phyloP scores from a whole-genome alignment of 2,797 vertebrate genomes.

The Podarcis lilfordi region DNA sequence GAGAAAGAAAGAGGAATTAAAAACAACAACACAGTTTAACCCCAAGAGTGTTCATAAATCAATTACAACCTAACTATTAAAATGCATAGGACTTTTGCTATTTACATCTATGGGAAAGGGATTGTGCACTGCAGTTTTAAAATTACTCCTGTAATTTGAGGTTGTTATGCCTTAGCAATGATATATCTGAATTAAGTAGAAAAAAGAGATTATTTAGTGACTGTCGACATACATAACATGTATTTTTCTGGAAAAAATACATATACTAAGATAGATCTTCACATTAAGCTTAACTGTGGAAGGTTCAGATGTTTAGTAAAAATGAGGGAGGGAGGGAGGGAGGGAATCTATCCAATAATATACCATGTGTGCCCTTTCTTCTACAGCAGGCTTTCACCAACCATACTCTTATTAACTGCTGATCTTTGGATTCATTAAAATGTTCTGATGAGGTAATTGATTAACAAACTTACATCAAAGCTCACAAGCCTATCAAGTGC shows the following conservation, averaged over 20 bases:
- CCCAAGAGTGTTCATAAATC: neutral
- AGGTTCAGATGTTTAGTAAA: neutral
- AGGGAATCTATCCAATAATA: neutral
- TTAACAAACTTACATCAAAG: neutral
- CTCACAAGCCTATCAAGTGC: fast-evolving
- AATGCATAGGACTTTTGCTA: neutral
- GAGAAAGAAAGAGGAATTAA: neutral
- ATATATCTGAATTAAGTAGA: slow-evolving; percentile 33
- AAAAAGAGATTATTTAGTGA: neutral
- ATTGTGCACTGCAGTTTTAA: neutral
- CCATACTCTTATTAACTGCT: neutral
- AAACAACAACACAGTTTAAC: neutral
- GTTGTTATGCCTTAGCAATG: slow-evolving; percentile 21
- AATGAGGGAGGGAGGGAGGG: neutral
- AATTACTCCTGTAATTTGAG: neutral
- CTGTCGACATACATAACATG: too few species aligned
- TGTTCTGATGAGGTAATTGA: neutral
- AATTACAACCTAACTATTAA: neutral
- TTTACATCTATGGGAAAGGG: neutral
- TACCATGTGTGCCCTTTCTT: neutral
- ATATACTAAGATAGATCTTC: neutral
- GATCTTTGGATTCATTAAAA: neutral
- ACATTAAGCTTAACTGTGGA: neutral
- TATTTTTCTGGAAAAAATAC: too few species aligned
- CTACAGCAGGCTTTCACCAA: neutral